Base-by-base conservation (phyloP, 2,888 invertebrate genomes). In the Drosophila anomelani region DNA sequence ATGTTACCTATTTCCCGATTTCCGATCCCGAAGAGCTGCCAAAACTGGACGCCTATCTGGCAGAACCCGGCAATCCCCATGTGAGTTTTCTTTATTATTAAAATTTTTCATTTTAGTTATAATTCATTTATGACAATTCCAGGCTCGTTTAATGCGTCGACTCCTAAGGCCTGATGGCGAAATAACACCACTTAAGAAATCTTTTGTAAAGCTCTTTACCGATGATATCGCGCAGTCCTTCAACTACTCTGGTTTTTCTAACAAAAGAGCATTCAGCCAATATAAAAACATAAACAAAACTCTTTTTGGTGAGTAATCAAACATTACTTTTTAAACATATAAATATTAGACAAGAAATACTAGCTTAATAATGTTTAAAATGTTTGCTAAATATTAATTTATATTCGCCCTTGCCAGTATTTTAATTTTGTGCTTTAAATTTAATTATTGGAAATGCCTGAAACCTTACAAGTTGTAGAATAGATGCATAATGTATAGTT, bases 221-320 rank as follows among this genome's bases (percentile, higher is more conserved):
- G 41, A 59, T n/a, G 36, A 66, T 10, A 20, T 73, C 4, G 20
- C 73, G 10, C 38, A 46, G 20, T 32, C 29, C 1, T 73, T 55
- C 23, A 73, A 73, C 41, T 72, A 59, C 23, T 55, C 59, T 20
- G 73, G 73, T 10, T 51, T 59, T 2, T 6, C 43, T 23, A 51
- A 44, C 6, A 73, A 73, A 15, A 38, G 36, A 34, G 34, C 73
- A 9, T 73, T 73, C n/a, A 73, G 59, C 4, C 57, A 73, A n/a
- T 73, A 51, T n/a, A 66, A 51, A 55, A 44, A 73, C 13, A 59
- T 73, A 17, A 73, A 73, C n/a, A 56, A 34, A 44, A 59, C 67
- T 0, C 36, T 73, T 29, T 57, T 59, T 17, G 55, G 74, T 74
- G 13, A 60, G 59, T 58, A 15, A 17, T 20, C 6, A 20, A 23